phyloP scores from a whole-genome alignment of 2,113 vertebrate species.

The Oxyruncus cristatus region DNA sequence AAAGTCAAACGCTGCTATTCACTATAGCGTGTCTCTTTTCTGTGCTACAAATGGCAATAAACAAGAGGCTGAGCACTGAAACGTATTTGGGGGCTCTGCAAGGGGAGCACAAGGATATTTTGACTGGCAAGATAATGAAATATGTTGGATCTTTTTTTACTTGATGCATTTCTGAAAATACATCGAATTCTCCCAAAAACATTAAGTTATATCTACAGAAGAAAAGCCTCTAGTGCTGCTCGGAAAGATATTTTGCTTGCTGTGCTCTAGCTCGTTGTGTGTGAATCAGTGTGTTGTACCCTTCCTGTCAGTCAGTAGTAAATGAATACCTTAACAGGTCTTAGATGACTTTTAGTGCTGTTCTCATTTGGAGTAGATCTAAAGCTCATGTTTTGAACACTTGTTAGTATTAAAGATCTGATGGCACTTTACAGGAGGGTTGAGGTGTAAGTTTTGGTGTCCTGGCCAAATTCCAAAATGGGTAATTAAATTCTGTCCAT shows the following conservation, averaged over 20 bases:
- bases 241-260: neutral
- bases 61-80: neutral
- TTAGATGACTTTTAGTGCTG: neutral
- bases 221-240: neutral
- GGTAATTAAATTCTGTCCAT: constrained; percentile 63
- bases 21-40: neutral
- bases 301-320: neutral
- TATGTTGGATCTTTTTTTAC: neutral
- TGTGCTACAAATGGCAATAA: neutral
- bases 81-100: neutral
- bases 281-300: neutral
- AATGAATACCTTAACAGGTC: neutral
- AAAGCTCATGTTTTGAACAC: constrained; percentile 26
- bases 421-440: constrained; percentile 17
- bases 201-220: neutral
- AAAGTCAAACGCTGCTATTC: neutral
- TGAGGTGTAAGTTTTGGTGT: constrained; percentile 12
- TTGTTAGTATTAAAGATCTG: neutral
- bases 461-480: constrained; percentile 39
- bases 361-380: neutral
- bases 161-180: neutral
- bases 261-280: neutral
- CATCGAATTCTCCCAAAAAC: neutral
- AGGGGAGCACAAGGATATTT: neutral
- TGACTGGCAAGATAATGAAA: neutral